Evolutionary conservation across 2,797 vertebrate species (phyloP).

Genomic region (Microtus obscurus): DNA sequence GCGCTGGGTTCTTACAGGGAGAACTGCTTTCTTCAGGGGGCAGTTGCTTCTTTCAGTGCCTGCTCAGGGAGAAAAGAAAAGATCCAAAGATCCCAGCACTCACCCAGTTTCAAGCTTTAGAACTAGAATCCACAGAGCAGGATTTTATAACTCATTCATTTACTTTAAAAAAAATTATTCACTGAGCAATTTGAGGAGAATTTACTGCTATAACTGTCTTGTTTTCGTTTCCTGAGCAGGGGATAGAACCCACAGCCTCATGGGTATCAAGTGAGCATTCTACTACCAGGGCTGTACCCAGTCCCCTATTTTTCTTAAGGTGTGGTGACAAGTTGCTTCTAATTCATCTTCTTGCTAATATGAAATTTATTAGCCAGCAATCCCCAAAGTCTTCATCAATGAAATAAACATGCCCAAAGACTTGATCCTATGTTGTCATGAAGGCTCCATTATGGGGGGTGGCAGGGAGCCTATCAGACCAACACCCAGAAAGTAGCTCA

Average conservation of each 20-base stretch:
- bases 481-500: accelerated
- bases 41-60: not conserved
- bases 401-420: not conserved
- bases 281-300: not conserved
- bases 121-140: not conserved
- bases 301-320: not conserved
- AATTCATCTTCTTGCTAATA: not conserved
- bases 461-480: not conserved
- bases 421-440: not conserved
- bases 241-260: not conserved
- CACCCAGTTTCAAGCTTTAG: not conserved
- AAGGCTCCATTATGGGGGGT: too few species aligned
- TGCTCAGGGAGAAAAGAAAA: not conserved
- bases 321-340: not conserved
- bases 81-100: too few species aligned
- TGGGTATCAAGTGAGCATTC: not conserved
- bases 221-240: not conserved
- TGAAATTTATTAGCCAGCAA: not conserved
- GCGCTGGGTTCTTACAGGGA: not conserved
- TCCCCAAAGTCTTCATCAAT: not conserved
- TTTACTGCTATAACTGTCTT: not conserved
- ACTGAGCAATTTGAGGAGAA: not conserved
- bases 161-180: not conserved
- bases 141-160: not conserved
- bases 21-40: not conserved